Conservation (phyloP, 2,113 vertebrate species). For the Nestor notabilis region DNA sequence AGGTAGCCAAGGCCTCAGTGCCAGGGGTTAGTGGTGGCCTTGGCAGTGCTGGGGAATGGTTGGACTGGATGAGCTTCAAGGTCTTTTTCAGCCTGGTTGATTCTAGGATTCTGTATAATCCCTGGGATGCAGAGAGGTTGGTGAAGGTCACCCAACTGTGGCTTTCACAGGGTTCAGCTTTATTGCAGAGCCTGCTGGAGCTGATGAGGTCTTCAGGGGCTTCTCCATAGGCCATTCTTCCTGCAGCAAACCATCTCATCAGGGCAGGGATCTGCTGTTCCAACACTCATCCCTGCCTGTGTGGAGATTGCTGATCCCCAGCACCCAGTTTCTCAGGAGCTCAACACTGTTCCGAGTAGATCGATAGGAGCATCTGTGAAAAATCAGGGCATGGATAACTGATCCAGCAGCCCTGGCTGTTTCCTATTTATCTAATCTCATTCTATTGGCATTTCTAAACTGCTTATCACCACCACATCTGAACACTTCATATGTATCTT, state of each 20-base stretch:
- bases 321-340: neutral
- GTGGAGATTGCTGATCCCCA: rapidly evolving
- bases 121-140: neutral
- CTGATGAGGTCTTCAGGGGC: neutral
- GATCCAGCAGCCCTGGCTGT: neutral
- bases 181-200: neutral
- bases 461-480: neutral
- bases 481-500: neutral
- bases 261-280: neutral
- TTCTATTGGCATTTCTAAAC: slow-evolving; percentile 10
- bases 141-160: neutral
- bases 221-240: neutral
- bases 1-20: too few species aligned
- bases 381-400: slow-evolving; percentile 18
- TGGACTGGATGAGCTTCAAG: neutral
- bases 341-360: rapidly evolving
- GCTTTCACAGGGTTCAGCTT: neutral
- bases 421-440: slow-evolving; percentile 24
- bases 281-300: rapidly evolving
- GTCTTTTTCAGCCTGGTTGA: neutral
- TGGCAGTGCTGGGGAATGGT: neutral
- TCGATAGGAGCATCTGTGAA: slow-evolving; percentile 9
- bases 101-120: too few species aligned
- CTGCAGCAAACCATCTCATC: rapidly evolving
- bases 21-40: neutral